A percentile compares a stretch with the other conserved stretches of the same genome.
These are phyloP conservation scores for Bucco capensis DNA, from an alignment of 2,113 vertebrate genomes.

Conservation along the genomic window DNA sequence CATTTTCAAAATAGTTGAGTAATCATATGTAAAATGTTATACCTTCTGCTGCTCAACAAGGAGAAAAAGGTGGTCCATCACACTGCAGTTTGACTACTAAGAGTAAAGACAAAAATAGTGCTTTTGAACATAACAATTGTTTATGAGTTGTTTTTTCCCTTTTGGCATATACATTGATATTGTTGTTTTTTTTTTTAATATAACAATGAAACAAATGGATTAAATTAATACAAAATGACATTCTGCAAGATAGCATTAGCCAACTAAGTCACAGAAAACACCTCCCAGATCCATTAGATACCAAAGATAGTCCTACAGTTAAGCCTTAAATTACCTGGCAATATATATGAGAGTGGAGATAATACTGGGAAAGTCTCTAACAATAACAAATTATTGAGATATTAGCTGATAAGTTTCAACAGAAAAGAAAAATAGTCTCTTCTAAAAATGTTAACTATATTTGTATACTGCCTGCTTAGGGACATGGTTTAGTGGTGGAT, in stretches of 20 bases:
- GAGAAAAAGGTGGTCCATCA: neutral
- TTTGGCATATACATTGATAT: neutral
- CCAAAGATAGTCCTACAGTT: neutral
- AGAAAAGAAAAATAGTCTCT: neutral
- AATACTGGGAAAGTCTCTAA: neutral
- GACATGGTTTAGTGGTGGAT: too few species aligned
- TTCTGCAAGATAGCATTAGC: neutral
- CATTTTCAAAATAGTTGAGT: neutral
- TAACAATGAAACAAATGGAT: neutral
- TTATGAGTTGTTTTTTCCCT: neutral
- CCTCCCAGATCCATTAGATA: neutral
- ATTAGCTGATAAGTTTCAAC: neutral
- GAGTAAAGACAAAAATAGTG: neutral
- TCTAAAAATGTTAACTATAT: neutral
- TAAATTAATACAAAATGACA: neutral
- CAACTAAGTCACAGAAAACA: neutral
- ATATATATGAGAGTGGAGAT: neutral
- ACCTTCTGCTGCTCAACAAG: neutral
- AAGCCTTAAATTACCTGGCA: neutral
- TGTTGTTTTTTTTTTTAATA: too few species aligned
- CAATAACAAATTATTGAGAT: neutral
- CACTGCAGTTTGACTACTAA: neutral
- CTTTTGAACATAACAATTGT: neutral
- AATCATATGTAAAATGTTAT: neutral
- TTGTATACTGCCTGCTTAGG: neutral